Percentiles rank a stretch among this genome's conserved stretches.
Conservation (phyloP, 1,140 invertebrate species). For the Nasonia longicornis region DNA sequence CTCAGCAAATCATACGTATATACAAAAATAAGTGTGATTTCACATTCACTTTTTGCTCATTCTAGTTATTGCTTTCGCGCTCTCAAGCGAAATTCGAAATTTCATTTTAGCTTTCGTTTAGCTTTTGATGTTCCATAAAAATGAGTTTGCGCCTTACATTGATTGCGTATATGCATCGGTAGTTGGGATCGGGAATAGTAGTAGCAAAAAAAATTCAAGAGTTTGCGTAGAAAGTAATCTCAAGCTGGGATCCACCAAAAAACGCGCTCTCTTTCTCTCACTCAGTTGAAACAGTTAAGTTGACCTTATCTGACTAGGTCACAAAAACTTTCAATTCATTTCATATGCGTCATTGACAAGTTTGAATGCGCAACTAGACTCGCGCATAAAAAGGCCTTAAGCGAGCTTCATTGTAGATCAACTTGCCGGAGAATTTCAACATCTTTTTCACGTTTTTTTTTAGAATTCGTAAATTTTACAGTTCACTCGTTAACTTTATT, state of each 20-base stretch:
- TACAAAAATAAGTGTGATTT: slow-evolving; percentile 41
- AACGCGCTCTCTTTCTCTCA: not conserved
- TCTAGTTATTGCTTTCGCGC: slow-evolving; percentile 1
- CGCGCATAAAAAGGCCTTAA: slow-evolving; percentile 10
- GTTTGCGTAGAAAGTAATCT: slow-evolving; percentile 11
- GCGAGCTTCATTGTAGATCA: slow-evolving; percentile 5
- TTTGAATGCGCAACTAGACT: not conserved
- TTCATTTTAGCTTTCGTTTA: not conserved
- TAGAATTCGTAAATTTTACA: not conserved
- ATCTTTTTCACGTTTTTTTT: not conserved
- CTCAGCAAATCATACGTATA: slow-evolving; percentile 27
- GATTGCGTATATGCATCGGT: not conserved
- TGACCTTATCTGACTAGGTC: not conserved
- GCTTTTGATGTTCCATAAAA: not conserved
- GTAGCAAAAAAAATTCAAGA: not conserved
- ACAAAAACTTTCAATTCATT: slow-evolving; percentile 16
- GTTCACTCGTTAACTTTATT: slow-evolving; percentile 1
- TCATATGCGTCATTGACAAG: slow-evolving; percentile 9
- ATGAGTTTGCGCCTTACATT: slow-evolving; percentile 13
- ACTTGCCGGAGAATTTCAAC: not conserved
- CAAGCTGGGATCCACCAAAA: slow-evolving; percentile 4
- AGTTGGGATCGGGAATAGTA: not conserved
- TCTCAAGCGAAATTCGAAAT: not conserved
- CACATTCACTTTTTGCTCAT: not conserved
- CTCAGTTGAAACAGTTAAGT: not conserved